Percentiles rank a stretch among this genome's conserved stretches.
phyloP scores from a whole-genome alignment of 2,113 vertebrate genomes.

The Tupaia tana region DNA sequence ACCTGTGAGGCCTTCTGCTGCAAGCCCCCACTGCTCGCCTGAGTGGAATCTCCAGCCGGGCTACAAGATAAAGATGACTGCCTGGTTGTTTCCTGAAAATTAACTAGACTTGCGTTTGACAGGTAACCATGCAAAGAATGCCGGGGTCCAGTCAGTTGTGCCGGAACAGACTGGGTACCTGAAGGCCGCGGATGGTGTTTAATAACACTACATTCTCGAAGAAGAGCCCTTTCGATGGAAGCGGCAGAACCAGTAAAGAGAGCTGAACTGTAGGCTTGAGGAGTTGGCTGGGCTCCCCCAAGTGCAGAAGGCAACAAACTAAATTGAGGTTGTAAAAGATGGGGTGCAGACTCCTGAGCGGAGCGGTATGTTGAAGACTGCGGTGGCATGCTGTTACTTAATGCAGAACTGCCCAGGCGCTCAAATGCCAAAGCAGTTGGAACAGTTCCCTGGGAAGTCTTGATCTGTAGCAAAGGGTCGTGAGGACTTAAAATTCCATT shows the following conservation, averaged over 20 bases:
- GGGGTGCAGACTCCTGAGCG: conserved; percentile 98
- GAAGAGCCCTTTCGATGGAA: conserved; percentile 98
- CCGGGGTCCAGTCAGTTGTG: conserved; percentile 93
- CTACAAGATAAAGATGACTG: conserved; percentile 93
- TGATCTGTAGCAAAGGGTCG: conserved; percentile 95
- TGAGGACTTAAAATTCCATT: conserved; percentile 94
- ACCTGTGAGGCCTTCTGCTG: conserved; percentile 92
- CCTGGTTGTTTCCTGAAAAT: conserved; percentile 93
- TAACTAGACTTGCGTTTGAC: conserved; percentile 88
- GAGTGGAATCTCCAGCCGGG: conserved; percentile 91
- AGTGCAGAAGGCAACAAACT: conserved; percentile 93
- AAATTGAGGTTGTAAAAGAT: conserved; percentile 97
- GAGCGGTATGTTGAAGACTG: conserved; percentile 99
- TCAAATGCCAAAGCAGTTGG: conserved; percentile 94
- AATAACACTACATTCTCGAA: conserved; percentile 99
- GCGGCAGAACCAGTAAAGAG: conserved; percentile 93
- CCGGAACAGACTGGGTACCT: conserved; percentile 92
- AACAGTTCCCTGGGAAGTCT: conserved; percentile 93
- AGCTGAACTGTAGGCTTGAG: conserved; percentile 92
- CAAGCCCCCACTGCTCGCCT: conserved; percentile 91
- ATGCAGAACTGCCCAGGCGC: conserved; percentile 90
- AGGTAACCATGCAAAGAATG: conserved; percentile 95
- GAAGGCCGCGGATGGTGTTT: conserved; percentile 99
- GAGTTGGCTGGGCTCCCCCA: conserved; percentile 89
- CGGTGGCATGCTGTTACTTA: conserved; percentile 93